Evolutionary conservation across 2,888 invertebrate species (phyloP), one percentile per base, ranked within the genome.

Genomic region (Heliconius ismenius): DNA sequence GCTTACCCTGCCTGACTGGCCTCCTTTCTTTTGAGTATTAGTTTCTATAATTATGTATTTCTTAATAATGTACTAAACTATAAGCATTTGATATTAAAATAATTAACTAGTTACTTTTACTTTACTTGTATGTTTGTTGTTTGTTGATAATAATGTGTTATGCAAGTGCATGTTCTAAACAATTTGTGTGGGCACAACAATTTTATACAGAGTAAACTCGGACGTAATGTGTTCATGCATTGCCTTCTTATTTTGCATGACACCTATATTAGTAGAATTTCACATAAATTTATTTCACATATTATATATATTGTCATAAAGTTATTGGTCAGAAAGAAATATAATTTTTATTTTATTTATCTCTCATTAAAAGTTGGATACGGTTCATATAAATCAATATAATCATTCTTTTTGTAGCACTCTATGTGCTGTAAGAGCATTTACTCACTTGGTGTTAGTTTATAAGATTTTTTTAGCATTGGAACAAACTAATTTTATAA

Each of bases 141-240:
- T 32, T 32, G 32, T 32, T 32, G 32, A 7, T 32, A 32, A 32
- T 32, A 32, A 32, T 32, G 32, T 32, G 32, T 32, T 32, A 32
- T 32, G 32, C 32, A 32, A 32, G 32, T 32, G 32, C 7, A 62
- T 24, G 28, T 63, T 63, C 9, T 13, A 36, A 68, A 43, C 3
- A 43, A 43, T 26, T 68, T 43, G 26, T 49, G 43, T 69, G 24
- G 28, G 49, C 49, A 26, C 21, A 32, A 49, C 21, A 54, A 69
- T 54, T 54, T n/a, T 69, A 28, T n/a, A 49, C 21, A 32, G 11
- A 69, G 69, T 86, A 81, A 76, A 74, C 78, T 75, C 43, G 6
- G 76, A 77, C 77, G 76, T 79, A 76, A 81, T 85, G 86, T 87
- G 86, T 87, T 87, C 85, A 84, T 81, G 74, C 78, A 81, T 83